A percentile compares a stretch with the other conserved stretches of the same genome.
Evolutionary conservation across 2,888 invertebrate genomes (phyloP).

Genomic region (Nephrotoma guestfalica): DNA sequence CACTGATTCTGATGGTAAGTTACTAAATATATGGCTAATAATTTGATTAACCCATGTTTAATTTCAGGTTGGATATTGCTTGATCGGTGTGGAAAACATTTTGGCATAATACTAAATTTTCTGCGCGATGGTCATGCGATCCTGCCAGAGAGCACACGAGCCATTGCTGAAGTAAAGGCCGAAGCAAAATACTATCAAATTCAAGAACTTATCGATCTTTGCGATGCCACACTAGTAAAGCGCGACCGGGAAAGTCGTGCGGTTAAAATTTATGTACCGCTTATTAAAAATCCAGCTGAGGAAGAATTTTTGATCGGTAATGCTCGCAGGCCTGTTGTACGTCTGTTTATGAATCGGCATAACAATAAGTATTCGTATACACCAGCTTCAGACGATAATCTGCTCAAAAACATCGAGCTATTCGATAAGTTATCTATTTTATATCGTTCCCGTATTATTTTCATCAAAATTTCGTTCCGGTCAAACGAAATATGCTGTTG

Average conservation of each 20-base stretch:
- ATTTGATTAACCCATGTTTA: not conserved
- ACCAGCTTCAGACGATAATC: constrained; percentile 93
- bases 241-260: constrained; percentile 62
- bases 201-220: constrained; percentile 72
- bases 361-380: constrained; percentile 99
- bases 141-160: constrained; percentile 79
- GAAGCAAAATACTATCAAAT: constrained; percentile 97
- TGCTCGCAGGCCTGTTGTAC: constrained; percentile 86
- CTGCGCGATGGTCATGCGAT: constrained; percentile 87
- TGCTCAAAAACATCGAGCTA: constrained; percentile 92
- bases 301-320: constrained; percentile 73
- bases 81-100: constrained; percentile 95
- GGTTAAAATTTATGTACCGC: constrained; percentile 73
- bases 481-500: constrained; percentile 98
- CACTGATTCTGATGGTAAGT: constrained; percentile 85
- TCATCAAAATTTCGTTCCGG: constrained; percentile 96
- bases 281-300: constrained; percentile 85
- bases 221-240: constrained; percentile 74
- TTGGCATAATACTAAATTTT: constrained; percentile 89
- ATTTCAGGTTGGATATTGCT: constrained; percentile 90
- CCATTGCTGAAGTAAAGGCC: constrained; percentile 79
- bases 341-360: constrained; percentile 90
- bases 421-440: constrained; percentile 93
- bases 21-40: not conserved
- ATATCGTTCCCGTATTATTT: constrained; percentile 88